Evolutionary conservation across 2,888 invertebrate genomes (phyloP).

Genomic region (Aphelenchoides bicaudatus): DNA sequence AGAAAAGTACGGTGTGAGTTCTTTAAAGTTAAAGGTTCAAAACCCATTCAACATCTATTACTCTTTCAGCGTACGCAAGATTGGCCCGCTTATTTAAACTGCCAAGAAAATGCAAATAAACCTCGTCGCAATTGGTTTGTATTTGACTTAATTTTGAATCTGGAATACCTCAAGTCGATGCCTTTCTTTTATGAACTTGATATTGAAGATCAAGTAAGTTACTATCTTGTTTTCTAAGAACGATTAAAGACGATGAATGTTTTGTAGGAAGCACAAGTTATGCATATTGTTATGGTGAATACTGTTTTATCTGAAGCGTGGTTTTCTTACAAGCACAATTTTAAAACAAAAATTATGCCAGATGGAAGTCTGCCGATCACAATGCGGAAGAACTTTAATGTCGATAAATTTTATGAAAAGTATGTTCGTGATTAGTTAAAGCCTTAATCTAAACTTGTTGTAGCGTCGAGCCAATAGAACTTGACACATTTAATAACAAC

Average conservation of each 20-base stretch:
- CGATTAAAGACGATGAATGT: too few species aligned
- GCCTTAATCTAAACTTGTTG: too few species aligned
- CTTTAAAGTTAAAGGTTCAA: too few species aligned
- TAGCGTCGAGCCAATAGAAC: slow-evolving; percentile 2
- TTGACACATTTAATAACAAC: not conserved
- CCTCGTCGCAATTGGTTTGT: not conserved
- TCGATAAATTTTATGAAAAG: not conserved
- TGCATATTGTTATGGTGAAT: not conserved
- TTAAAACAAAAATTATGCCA: not conserved
- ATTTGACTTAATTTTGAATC: not conserved
- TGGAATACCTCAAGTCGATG: slow-evolving; percentile 1
- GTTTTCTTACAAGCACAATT: slow-evolving; percentile 7
- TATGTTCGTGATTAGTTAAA: too few species aligned
- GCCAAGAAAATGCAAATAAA: too few species aligned
- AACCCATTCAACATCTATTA: too few species aligned
- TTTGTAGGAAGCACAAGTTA: slow-evolving; percentile 6
- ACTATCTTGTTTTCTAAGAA: too few species aligned
- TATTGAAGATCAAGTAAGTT: too few species aligned
- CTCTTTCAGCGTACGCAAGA: too few species aligned
- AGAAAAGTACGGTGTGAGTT: slow-evolving; percentile 1
- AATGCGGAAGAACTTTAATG: not conserved
- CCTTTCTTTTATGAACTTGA: slow-evolving; percentile 6
- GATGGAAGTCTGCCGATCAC: not conserved
- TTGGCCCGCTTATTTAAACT: too few species aligned
- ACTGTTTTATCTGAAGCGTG: not conserved